Conservation (phyloP, 92 coral and sea anemone genomes). For the Parazoanthus atlanticus region DNA sequence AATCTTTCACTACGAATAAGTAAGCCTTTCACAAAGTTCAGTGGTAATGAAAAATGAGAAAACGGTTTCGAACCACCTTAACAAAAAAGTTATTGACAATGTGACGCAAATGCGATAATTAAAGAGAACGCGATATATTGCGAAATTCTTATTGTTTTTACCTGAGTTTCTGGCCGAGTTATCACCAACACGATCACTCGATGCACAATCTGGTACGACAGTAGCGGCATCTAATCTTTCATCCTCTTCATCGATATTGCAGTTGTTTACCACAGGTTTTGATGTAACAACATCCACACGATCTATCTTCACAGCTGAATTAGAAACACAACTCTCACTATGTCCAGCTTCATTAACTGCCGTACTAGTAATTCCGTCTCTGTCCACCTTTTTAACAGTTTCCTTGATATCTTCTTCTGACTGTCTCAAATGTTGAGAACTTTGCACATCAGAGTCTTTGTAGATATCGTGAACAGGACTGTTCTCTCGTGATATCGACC, state of each 20-base stretch:
- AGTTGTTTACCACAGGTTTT: neutral
- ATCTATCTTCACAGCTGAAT: neutral
- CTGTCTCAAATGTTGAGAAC: conserved; percentile 27
- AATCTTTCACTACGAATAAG: too few species aligned
- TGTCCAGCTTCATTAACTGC: neutral
- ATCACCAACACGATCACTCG: neutral
- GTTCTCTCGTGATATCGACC: neutral
- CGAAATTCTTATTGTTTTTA: neutral
- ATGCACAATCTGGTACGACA: neutral
- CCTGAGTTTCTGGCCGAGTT: conserved; percentile 9
- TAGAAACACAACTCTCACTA: conserved; percentile 4
- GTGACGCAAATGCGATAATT: too few species aligned
- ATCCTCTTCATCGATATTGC: neutral
- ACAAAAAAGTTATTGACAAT: too few species aligned
- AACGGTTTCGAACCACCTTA: too few species aligned
- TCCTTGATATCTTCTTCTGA: conserved; percentile 15
- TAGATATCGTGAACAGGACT: conserved; percentile 21
- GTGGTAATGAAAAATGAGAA: too few species aligned
- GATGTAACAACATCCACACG: neutral
- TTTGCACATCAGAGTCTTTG: conserved; percentile 59
- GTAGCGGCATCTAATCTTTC: neutral
- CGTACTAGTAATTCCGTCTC: neutral
- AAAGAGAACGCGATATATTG: too few species aligned
- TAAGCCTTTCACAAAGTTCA: too few species aligned
- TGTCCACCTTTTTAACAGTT: neutral